Base-by-base conservation (phyloP, 2,888 invertebrate genomes). In the Tenodera sinensis region DNA sequence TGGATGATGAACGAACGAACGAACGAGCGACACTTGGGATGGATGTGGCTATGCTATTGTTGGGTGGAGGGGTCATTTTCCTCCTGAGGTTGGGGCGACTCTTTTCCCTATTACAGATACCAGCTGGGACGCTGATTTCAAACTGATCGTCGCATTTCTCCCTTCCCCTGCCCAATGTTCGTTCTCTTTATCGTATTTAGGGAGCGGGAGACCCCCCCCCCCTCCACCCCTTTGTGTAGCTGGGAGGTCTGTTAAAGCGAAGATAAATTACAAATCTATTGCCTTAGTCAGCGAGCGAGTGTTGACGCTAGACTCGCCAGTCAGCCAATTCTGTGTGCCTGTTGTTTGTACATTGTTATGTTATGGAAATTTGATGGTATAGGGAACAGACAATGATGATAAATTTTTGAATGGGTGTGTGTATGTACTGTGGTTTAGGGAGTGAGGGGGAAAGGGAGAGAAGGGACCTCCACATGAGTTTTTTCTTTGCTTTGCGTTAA, bases 191-290 rank as follows among this genome's bases (percentile, higher is more conserved):
- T 87, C 87, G 87, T 87, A 87, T 87, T 87, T 83, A 87, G 87
- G 87, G 87, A 83, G 34, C 30, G 87, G 82, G 87, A 82, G 87
- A n/a, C 83, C 85, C 42, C n/a, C 86, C 83, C 85, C 42, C n/a
- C 86, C 85, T 34, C 34, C 15, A 12, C 71, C 83, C 85, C 47
- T 85, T 84, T 82, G 88, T 83, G 84, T 82, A 83, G 81, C 83
- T 27, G 84, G 89, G 89, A 88, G 89, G 87, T 86, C 89, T 88
- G 89, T 85, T 84, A 54, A 86, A 86, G 88, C 88, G 88, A 86
- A 89, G 89, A 89, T 89, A 89, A 89, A 89, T 89, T 84, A 88
- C 89, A 88, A 89, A 89, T 88, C 88, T 89, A 89, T 89, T 89
- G 89, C 89, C 89, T 89, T 88, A 89, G 88, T 83, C 89, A 89